These are phyloP conservation scores for Limanda limanda DNA, from an alignment of 2,113 vertebrate genomes.

Conservation along the genomic window DNA sequence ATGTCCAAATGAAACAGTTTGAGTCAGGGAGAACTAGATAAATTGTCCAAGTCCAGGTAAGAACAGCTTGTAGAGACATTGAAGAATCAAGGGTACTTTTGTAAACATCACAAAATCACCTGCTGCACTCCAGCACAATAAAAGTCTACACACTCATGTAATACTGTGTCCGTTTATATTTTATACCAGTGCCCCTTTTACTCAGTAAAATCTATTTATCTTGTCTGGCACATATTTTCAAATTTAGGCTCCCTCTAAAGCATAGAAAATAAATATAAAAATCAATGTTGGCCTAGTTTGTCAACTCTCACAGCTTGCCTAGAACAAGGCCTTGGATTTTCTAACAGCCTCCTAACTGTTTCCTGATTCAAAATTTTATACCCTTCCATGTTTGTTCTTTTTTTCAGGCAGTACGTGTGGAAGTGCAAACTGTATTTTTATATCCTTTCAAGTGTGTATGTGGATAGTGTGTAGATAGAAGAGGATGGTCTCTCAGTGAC, in stretches of 20 bases:
- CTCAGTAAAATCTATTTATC: not conserved
- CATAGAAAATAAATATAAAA: not conserved
- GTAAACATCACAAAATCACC: not conserved
- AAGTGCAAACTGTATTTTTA: constrained; percentile 4
- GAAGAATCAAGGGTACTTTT: not conserved
- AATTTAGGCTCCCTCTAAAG: not conserved
- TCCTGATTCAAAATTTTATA: constrained; percentile 6
- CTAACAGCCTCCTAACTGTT: not conserved
- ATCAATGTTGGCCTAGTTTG: constrained; percentile 12
- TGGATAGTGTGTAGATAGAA: not conserved
- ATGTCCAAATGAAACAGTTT: not conserved
- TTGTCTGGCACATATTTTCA: constrained; percentile 2
- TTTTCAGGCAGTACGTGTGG: not conserved
- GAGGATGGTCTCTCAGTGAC: constrained; percentile 1
- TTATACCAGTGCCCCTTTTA: not conserved
- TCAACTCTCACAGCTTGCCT: constrained; percentile 5
- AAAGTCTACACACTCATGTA: constrained; percentile 1
- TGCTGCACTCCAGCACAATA: not conserved
- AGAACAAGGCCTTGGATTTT: not conserved
- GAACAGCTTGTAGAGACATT: not conserved
- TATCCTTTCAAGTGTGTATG: constrained; percentile 2
- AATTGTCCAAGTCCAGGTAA: not conserved
- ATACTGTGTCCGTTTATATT: not conserved
- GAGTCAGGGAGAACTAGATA: not conserved
- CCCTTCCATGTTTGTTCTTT: not conserved